Evolutionary conservation across 2,113 vertebrate species (phyloP), one percentile per base, ranked within the genome.

Genomic region (Xyliphius kryptos): DNA sequence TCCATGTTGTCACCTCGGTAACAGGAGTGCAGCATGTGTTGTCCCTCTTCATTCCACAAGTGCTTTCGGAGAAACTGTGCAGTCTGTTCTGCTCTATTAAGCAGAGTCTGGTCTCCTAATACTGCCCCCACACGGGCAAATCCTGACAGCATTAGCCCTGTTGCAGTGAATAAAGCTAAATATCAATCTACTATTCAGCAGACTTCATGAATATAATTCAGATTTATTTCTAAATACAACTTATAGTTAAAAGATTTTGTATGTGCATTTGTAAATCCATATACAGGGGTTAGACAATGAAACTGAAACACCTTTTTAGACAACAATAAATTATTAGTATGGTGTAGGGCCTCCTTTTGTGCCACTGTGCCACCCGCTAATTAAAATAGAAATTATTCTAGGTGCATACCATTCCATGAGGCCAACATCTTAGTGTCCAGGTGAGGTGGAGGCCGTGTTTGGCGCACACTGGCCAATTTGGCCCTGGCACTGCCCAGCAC

Each of bases 341-440:
- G n/a, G n/a, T n/a, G n/a, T n/a, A n/a, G n/a, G n/a, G n/a, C n/a
- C n/a, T n/a, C n/a, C n/a, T n/a, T n/a, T n/a, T n/a, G n/a, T n/a
- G n/a, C n/a, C n/a, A n/a, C n/a, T n/a, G n/a, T n/a, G n/a, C n/a
- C n/a, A n/a, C n/a, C n/a, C n/a, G n/a, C n/a, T n/a, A n/a, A n/a
- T n/a, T n/a, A n/a, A n/a, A n/a, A n/a, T n/a, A n/a, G n/a, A 17
- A 61, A 2, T 47, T 44, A 56, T 41, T 68, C 20, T 8, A 43
- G 13, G 32, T 3, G 43, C 15, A 41, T 55, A 97, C 94, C 94
- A 0, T 95, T 97, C 95, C 94, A 97, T 0, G 92, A 89, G 0
- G 93, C 87, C 83, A 97, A 56, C 90, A 97, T 96, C 85, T 98
- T 98, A 77, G 78, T 87, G 82, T 98, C 93, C 76, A 92, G 80